Conservation (phyloP, 2,888 invertebrate species). For the Drosophila kokeensis region DNA sequence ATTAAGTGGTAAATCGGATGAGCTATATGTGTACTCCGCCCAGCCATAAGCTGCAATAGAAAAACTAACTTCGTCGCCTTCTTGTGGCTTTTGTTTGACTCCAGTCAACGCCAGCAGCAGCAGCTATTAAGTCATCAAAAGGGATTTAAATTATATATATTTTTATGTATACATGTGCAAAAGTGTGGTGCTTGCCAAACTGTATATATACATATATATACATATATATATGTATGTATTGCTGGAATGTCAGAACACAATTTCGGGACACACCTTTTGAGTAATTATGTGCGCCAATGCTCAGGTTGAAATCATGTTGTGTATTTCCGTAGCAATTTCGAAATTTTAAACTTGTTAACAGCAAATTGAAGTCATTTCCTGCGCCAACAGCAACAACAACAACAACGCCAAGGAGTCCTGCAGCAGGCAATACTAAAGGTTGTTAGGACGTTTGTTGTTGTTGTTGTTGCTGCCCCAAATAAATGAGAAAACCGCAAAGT, state of each 20-base stretch:
- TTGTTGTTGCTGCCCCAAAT: slow-evolving; percentile 54
- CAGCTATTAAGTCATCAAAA: slow-evolving; percentile 37
- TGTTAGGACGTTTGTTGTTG: slow-evolving; percentile 29
- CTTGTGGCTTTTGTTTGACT: slow-evolving; percentile 13
- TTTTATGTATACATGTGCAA: background rate
- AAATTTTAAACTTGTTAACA: slow-evolving; percentile 82
- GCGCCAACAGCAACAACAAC: slow-evolving; percentile 58
- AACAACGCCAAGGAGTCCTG: slow-evolving; percentile 18
- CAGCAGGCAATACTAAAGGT: slow-evolving; percentile 54
- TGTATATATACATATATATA: background rate
- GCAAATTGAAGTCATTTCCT: slow-evolving; percentile 81
- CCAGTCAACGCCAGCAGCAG: slow-evolving; percentile 12
- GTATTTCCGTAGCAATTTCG: slow-evolving; percentile 80
- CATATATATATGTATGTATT: background rate
- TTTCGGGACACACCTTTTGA: slow-evolving; percentile 54
- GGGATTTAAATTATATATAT: slow-evolving; percentile 2
- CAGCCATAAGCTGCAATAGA: slow-evolving; percentile 17
- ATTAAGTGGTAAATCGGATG: slow-evolving; percentile 43
- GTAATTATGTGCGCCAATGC: slow-evolving; percentile 77
- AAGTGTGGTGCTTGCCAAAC: no score
- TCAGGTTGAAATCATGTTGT: slow-evolving; percentile 75
- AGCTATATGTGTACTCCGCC: slow-evolving; percentile 24
- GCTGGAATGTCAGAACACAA: background rate
- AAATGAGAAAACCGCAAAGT: slow-evolving; percentile 78
- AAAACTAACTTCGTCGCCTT: slow-evolving; percentile 33